These are phyloP conservation scores for Tinea trinotella DNA, from an alignment of 2,888 invertebrate species.

Conservation along the genomic window DNA sequence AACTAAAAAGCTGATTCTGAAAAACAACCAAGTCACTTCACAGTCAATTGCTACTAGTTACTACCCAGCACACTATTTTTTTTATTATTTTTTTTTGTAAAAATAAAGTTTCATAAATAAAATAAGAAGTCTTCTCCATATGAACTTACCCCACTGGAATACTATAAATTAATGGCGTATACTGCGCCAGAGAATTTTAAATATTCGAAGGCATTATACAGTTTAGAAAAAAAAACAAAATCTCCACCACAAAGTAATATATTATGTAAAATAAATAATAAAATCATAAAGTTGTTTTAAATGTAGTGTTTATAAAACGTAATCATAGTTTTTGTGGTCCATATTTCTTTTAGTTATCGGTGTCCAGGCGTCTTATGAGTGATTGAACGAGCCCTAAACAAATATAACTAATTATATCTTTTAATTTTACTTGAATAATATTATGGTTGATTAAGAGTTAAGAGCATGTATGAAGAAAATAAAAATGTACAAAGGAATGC, in stretches of 20 bases:
- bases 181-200: slow-evolving; percentile 67
- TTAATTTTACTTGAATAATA: slow-evolving; percentile 31
- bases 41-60: too few relatives aligned
- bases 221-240: slow-evolving; percentile 63
- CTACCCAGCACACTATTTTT: too few relatives aligned
- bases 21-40: too few relatives aligned
- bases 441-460: too few relatives aligned
- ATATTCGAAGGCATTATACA: slow-evolving; percentile 63
- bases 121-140: slow-evolving; percentile 31
- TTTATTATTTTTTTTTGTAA: too few relatives aligned
- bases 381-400: slow-evolving; percentile 23
- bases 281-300: slow-evolving; percentile 70
- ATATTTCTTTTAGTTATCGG: slow-evolving; percentile 48
- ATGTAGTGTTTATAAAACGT: slow-evolving; percentile 70
- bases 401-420: slow-evolving; percentile 43
- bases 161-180: slow-evolving; percentile 69
- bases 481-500: too few relatives aligned
- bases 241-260: slow-evolving; percentile 60
- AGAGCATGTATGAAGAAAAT: too few relatives aligned
- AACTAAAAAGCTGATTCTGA: too few relatives aligned
- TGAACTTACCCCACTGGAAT: slow-evolving; percentile 31
- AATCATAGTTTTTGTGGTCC: slow-evolving; percentile 63
- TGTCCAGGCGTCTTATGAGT: slow-evolving; percentile 24
- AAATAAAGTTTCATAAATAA: too few relatives aligned
- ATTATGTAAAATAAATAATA: slow-evolving; percentile 71